Conservation (phyloP, 2,113 vertebrate species). For the Chionis minor region DNA sequence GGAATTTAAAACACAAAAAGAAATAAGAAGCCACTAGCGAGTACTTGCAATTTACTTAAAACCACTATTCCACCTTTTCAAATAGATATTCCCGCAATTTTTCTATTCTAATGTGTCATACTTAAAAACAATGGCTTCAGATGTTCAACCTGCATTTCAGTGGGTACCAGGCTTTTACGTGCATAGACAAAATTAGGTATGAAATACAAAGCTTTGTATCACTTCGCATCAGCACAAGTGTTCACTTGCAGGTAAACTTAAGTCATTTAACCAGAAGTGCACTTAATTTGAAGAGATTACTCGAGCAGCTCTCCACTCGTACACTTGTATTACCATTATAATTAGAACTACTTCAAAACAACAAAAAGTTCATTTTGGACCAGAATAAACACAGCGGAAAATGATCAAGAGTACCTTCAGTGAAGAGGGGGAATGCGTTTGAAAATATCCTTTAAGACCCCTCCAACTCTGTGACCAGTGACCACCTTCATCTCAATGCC, state of each 20-base stretch:
- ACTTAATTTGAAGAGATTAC: slow-evolving; percentile 68
- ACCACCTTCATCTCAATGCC: background rate
- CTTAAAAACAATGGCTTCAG: background rate
- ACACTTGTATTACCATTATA: slow-evolving; percentile 42
- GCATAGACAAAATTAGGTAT: background rate
- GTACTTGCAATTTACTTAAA: background rate
- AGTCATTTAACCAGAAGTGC: slow-evolving; percentile 57
- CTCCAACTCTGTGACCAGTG: background rate
- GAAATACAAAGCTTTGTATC: background rate
- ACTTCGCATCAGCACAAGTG: background rate
- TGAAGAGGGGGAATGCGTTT: background rate
- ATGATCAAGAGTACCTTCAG: background rate
- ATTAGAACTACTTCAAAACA: slow-evolving; percentile 56
- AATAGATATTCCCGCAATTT: background rate
- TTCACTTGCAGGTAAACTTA: slow-evolving; percentile 53
- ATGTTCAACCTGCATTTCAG: background rate
- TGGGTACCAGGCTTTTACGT: background rate
- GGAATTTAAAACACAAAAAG: background rate
- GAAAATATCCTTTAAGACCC: slow-evolving; percentile 1
- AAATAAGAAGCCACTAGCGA: background rate
- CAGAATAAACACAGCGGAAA: slow-evolving; percentile 5
- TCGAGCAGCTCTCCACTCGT: slow-evolving; percentile 51
- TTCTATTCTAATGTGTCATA: background rate
- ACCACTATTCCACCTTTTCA: background rate
- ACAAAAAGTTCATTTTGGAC: slow-evolving; percentile 40